Base-by-base conservation (phyloP, 2,113 vertebrate species). In the Apodemus speciosus region DNA sequence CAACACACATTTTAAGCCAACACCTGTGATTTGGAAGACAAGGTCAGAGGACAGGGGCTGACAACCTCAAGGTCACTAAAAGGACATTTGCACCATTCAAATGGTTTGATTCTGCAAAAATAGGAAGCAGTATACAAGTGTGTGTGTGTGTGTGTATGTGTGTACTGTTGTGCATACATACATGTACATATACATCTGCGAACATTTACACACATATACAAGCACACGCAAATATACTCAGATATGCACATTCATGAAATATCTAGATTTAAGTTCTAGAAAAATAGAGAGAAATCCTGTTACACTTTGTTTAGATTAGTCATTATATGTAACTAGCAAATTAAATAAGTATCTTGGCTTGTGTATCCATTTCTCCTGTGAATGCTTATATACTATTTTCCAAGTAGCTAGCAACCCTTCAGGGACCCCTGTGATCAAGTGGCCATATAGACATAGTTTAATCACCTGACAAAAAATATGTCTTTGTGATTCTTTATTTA, bases 401-500 rank as follows among this genome's bases (percentile, higher is more conserved):
- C 56, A 76, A 90, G 13, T 16, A 71, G 64, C 79, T 9, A 6
- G n/a, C 68, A 60, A 43, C 89, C 20, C 23, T 66, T 81, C 53
- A 86, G 77, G 81, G n/a, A 77, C 18, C n/a, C 35, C 62, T 38
- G 46, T 32, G 32, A 75, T 25, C 7, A 76, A 86, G 58, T 6
- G 72, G 51, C 23, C 53, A 75, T 4, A 9, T 3, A 69, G 53
- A 46, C 9, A 2, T 23, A 73, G 43, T 64, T 56, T 87, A 80
- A 51, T 93, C 20, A 85, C 43, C 20, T 89, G 23, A 30, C 73
- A 9, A 60, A 83, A 66, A 35, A 14, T 35, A 66, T 15, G 16
- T 46, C 49, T 93, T 56, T 69, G 49, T 64, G 85, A 77, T n/a
- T 56, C 16, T 85, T 90, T n/a, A 38, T 21, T 84, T 90, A 93